Evolutionary conservation across 2,888 invertebrate genomes (phyloP), one percentile per base, ranked within the genome.

Genomic region (Elgonia sp.): DNA sequence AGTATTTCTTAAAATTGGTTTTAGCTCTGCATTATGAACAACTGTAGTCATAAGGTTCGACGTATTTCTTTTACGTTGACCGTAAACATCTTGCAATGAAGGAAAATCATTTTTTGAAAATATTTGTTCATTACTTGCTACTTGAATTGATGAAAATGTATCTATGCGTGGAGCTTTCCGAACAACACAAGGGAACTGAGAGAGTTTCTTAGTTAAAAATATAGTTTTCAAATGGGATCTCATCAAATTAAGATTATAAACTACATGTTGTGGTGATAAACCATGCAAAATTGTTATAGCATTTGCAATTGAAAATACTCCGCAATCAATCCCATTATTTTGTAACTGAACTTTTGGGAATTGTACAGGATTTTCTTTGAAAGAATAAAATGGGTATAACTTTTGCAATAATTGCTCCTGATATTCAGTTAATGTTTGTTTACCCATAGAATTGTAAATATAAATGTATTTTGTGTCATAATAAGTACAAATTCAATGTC

Each of bases 231-330:
- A 76, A 77, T 84, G 69, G 53, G 50, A 37, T 46, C 88, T 91
- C 39, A 90, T 85, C 77, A 92, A 91, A 18, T 81, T 40, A 29
- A 21, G 46, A 77, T 77, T 40, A 70, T 84, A 77, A 7, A 57
- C 18, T 10, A 84, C 62, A 46, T 76, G 69, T 63, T 84, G 76
- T 18, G 76, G 77, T 9, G 14, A 29, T 0, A 77, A 53, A 3
- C 42, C 55, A 91, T 84, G 50, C 12, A 69, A 3, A 37, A 82
- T 63, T n/a, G 75, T 57, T 8, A 86, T 37, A 8, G 77, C 82
- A 70, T 83, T 83, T 50, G 86, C 86, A 50, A 86, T 83, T 42
- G 83, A 86, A n/a, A n/a, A n/a, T n/a, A n/a, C n/a, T n/a, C n/a
- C n/a, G n/a, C n/a, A n/a, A n/a, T n/a, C n/a, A n/a, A n/a, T n/a